Evolutionary conservation across 1,140 invertebrate species (phyloP).

Genomic region (Ridgeia piscesae): DNA sequence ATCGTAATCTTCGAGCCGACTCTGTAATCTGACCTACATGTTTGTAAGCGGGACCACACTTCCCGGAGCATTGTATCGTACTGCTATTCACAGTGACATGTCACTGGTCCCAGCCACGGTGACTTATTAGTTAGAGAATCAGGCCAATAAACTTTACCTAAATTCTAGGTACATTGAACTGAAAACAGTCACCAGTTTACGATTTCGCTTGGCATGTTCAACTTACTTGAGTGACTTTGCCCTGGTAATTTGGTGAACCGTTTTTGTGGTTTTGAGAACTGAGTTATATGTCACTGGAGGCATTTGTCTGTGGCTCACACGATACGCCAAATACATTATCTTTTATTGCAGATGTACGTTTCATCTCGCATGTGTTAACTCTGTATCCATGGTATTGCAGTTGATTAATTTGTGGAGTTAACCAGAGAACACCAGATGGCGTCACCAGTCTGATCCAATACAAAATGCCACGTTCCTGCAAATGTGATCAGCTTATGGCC

Average conservation of each 20-base stretch:
- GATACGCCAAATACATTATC: background rate
- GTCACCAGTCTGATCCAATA: background rate
- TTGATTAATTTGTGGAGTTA: background rate
- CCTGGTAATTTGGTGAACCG: background rate
- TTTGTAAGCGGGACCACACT: background rate
- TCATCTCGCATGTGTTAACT: background rate
- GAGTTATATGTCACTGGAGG: background rate
- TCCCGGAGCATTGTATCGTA: background rate
- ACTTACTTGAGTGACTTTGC: background rate
- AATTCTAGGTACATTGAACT: background rate
- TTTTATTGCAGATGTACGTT: background rate
- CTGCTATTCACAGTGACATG: background rate
- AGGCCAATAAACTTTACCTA: background rate
- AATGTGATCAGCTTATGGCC: too few species aligned
- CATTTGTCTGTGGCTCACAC: background rate
- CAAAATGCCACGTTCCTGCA: too few species aligned
- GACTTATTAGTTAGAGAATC: background rate
- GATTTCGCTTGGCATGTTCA: background rate
- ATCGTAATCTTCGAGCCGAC: background rate
- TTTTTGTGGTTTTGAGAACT: background rate
- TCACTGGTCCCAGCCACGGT: background rate
- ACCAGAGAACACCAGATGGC: background rate
- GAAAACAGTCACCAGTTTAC: background rate
- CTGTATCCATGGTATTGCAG: background rate
- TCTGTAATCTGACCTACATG: background rate